Evolutionary conservation across 2,888 invertebrate species (phyloP).

Genomic region (Drosophila sordidula): DNA sequence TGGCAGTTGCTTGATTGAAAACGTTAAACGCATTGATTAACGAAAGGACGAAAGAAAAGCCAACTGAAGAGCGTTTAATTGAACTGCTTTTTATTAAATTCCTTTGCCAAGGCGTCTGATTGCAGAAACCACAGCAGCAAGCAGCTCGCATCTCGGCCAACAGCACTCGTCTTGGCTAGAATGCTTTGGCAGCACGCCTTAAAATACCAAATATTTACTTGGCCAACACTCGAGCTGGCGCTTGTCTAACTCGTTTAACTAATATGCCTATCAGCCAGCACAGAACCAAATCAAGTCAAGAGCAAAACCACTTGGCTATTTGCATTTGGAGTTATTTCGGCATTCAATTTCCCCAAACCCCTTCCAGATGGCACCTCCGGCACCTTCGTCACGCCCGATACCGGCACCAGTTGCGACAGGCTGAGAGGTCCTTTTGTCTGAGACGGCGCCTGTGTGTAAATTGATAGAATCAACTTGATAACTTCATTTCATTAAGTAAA

Average conservation of each 20-base stretch:
- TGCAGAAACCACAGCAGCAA: slow-evolving; percentile 58
- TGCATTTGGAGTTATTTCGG: slow-evolving; percentile 35
- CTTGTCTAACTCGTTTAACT: slow-evolving; percentile 64
- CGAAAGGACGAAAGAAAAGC: slow-evolving; percentile 44
- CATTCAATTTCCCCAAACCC: neutral
- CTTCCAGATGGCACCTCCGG: slow-evolving; percentile 25
- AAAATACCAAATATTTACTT: slow-evolving; percentile 58
- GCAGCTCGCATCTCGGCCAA: neutral
- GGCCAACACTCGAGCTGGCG: slow-evolving; percentile 40
- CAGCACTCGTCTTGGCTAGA: slow-evolving; percentile 4
- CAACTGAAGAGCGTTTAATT: slow-evolving; percentile 68
- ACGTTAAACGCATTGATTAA: slow-evolving; percentile 78
- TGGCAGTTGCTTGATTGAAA: slow-evolving; percentile 75
- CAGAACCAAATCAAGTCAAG: slow-evolving; percentile 26
- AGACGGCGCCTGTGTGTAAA: slow-evolving; percentile 63
- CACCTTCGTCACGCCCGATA: slow-evolving; percentile 57
- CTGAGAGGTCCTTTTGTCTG: slow-evolving; percentile 58
- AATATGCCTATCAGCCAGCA: slow-evolving; percentile 54
- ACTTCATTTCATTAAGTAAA: slow-evolving; percentile 81
- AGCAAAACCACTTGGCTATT: slow-evolving; percentile 41
- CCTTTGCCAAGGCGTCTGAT: slow-evolving; percentile 60
- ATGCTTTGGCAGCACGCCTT: slow-evolving; percentile 7
- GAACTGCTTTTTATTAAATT: slow-evolving; percentile 74
- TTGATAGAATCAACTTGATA: slow-evolving; percentile 81
- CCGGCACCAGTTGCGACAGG: slow-evolving; percentile 61